Percentiles rank a stretch among this genome's conserved stretches.
These are phyloP conservation scores for Cyclopterus lumpus DNA, from an alignment of 2,797 vertebrate genomes.

Conservation along the genomic window DNA sequence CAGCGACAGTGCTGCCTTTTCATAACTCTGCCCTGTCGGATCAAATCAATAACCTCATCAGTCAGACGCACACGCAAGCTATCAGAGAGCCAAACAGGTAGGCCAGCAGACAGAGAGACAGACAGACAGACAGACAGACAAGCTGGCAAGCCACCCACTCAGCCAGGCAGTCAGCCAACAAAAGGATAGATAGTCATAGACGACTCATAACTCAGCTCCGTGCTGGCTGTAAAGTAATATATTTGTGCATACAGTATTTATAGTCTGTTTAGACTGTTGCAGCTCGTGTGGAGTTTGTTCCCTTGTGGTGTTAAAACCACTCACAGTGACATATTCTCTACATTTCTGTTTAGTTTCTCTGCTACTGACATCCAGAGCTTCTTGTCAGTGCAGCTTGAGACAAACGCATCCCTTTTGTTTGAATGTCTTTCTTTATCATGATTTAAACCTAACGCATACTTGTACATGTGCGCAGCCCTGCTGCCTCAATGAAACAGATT, in stretches of 20 bases:
- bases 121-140: conserved; percentile 50
- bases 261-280: conserved; percentile 55
- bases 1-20: conserved; percentile 42
- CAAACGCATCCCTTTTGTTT: not conserved
- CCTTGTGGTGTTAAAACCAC: conserved; percentile 38
- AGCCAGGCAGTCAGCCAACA: conserved; percentile 60
- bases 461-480: not conserved
- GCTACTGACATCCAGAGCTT: conserved; percentile 19
- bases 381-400: conserved; percentile 34
- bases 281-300: conserved; percentile 30
- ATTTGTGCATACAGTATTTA: conserved; percentile 67
- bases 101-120: conserved; percentile 32
- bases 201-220: conserved; percentile 49
- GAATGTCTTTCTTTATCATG: not conserved
- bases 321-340: conserved; percentile 24
- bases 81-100: conserved; percentile 51
- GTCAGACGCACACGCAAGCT: conserved; percentile 32
- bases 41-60: conserved; percentile 67
- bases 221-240: conserved; percentile 45
- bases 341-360: conserved; percentile 46
- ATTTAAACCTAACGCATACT: not conserved
- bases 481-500: conserved; percentile 15
- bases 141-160: conserved; percentile 66
- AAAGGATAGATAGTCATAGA: conserved; percentile 55
- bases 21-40: conserved; percentile 39